Conservation (phyloP, 2,888 invertebrate genomes). For the Athetis lepigone region DNA sequence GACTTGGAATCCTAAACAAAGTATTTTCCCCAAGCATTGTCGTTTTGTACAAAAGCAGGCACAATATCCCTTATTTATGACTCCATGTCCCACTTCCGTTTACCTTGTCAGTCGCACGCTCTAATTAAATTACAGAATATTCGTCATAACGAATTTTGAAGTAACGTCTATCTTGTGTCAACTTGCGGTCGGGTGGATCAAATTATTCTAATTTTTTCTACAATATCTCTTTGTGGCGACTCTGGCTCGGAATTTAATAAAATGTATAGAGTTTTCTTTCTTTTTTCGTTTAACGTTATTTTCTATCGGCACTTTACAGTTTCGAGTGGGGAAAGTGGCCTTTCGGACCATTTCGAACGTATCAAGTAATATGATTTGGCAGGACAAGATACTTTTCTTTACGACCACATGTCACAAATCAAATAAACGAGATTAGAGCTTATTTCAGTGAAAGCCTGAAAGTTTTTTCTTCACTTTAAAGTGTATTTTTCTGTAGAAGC, state of each 20-base stretch:
- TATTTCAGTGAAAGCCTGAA: not conserved
- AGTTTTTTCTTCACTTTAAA: constrained; percentile 1
- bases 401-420: constrained; percentile 26
- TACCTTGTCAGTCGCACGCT: constrained; percentile 32
- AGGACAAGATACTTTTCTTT: constrained; percentile 12
- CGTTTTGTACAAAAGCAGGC: constrained; percentile 14
- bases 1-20: constrained; percentile 1
- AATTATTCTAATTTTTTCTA: constrained; percentile 57
- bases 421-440: constrained; percentile 31
- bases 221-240: constrained; percentile 51
- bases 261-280: constrained; percentile 40
- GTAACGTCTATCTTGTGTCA: constrained; percentile 58
- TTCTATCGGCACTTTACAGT: constrained; percentile 51
- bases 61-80: constrained; percentile 32
- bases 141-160: constrained; percentile 45
- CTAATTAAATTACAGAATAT: constrained; percentile 61
- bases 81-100: constrained; percentile 27
- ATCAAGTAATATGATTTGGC: constrained; percentile 51
- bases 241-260: constrained; percentile 58
- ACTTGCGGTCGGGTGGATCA: constrained; percentile 49
- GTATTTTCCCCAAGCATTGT: constrained; percentile 9
- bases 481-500: constrained; percentile 2
- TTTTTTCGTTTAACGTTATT: constrained; percentile 53
- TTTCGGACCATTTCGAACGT: constrained; percentile 18
- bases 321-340: constrained; percentile 30